Evolutionary conservation across 2,888 invertebrate genomes (phyloP).

Genomic region (Hirtodrosophila confusa): DNA sequence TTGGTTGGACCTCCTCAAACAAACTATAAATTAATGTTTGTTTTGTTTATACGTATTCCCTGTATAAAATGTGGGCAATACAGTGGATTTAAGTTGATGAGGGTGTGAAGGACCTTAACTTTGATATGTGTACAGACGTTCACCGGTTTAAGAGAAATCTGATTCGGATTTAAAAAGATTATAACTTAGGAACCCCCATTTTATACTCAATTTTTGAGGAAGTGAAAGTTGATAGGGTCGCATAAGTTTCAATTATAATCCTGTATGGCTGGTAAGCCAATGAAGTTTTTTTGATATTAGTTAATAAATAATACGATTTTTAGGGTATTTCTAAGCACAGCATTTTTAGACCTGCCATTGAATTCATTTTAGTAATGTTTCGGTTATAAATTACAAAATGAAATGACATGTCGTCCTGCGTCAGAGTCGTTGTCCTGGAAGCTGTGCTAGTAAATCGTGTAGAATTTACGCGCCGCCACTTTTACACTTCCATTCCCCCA

Average conservation of each 20-base stretch:
- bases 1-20: slow-evolving; percentile 5
- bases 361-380: slow-evolving; percentile 17
- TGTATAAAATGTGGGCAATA: neutral
- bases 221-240: too few species aligned
- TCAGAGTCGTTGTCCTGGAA: slow-evolving; percentile 33
- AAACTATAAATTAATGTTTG: slow-evolving; percentile 50
- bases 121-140: too few species aligned
- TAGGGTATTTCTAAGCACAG: neutral
- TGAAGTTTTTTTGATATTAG: too few species aligned
- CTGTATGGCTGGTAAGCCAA: too few species aligned
- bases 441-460: slow-evolving; percentile 48
- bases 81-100: too few species aligned
- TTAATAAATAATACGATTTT: too few species aligned
- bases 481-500: slow-evolving; percentile 20
- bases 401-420: slow-evolving; percentile 53
- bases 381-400: slow-evolving; percentile 56
- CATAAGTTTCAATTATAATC: too few species aligned
- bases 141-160: too few species aligned
- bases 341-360: neutral
- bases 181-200: too few species aligned
- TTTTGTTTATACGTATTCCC: slow-evolving; percentile 6
- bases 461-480: slow-evolving; percentile 54
- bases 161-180: too few species aligned
- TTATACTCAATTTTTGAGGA: too few species aligned
- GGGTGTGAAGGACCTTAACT: too few species aligned